A percentile compares a stretch with the other conserved stretches of the same genome.
Conservation (phyloP, 2,113 vertebrate species). For the Rana temporaria region DNA sequence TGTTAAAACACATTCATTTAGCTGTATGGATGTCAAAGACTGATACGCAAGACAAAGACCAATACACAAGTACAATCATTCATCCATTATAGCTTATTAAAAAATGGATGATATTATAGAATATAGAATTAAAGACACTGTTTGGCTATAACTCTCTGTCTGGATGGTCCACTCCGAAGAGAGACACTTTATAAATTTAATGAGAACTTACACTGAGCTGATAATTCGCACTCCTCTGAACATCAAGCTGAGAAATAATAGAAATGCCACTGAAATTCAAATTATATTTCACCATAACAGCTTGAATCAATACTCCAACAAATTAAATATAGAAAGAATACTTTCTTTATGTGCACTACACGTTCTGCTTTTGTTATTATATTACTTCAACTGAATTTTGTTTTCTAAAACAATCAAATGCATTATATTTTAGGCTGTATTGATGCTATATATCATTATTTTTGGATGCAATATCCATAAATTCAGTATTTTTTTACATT, state of each 20-base stretch:
- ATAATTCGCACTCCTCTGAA: conserved; percentile 66
- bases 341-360: too few species aligned
- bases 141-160: conserved; percentile 60
- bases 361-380: too few species aligned
- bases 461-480: too few species aligned
- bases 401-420: too few species aligned
- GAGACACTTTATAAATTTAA: conserved; percentile 59
- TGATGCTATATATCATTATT: too few species aligned
- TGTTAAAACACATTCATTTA: too few species aligned
- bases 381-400: too few species aligned
- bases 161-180: conserved; percentile 61
- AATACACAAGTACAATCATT: conserved; percentile 32
- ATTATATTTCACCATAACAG: conserved; percentile 65
- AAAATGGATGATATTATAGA: not conserved
- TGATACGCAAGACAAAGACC: not conserved
- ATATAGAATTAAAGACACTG: conserved; percentile 64
- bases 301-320: conserved; percentile 68
- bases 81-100: conserved; percentile 43
- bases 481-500: too few species aligned
- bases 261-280: conserved; percentile 70
- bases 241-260: conserved; percentile 65
- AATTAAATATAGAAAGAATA: too few species aligned
- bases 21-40: too few species aligned
- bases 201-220: conserved; percentile 60
- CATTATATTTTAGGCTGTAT: too few species aligned